Conservation (phyloP, 2,797 vertebrate genomes). For the Phoeniculus purpureus region DNA sequence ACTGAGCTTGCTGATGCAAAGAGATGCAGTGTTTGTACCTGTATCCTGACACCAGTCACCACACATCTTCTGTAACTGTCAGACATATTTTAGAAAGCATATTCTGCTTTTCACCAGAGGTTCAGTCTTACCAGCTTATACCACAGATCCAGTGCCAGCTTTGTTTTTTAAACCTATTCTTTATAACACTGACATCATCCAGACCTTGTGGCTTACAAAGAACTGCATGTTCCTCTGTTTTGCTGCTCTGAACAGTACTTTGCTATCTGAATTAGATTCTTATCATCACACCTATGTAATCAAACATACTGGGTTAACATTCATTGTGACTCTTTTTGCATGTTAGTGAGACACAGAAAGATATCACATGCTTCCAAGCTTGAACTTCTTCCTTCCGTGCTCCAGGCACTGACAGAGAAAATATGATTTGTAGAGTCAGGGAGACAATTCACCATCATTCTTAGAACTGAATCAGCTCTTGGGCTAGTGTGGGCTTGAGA, state of each 20-base stretch:
- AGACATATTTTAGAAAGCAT: conserved; percentile 30
- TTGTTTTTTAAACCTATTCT: background rate
- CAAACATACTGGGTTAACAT: background rate
- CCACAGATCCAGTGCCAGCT: background rate
- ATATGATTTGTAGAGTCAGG: background rate
- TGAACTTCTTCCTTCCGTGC: background rate
- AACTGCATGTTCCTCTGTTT: background rate
- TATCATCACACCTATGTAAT: background rate
- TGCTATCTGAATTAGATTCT: background rate
- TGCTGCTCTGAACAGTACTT: background rate
- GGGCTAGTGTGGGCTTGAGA: background rate
- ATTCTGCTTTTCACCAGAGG: conserved; percentile 11
- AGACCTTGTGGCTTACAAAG: background rate
- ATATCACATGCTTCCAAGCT: background rate
- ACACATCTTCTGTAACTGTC: conserved; percentile 30
- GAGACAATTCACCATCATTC: background rate
- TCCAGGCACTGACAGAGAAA: background rate
- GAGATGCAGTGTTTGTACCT: conserved; percentile 59
- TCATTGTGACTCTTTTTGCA: background rate
- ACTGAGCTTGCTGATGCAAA: conserved; percentile 34
- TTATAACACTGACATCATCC: background rate
- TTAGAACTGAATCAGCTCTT: background rate
- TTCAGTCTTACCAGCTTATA: background rate
- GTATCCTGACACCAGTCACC: conserved; percentile 41
- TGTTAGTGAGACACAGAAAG: background rate